Evolutionary conservation across 1,140 invertebrate genomes (phyloP), one percentile per base, ranked within the genome.

Genomic region (Orius insidiosus): DNA sequence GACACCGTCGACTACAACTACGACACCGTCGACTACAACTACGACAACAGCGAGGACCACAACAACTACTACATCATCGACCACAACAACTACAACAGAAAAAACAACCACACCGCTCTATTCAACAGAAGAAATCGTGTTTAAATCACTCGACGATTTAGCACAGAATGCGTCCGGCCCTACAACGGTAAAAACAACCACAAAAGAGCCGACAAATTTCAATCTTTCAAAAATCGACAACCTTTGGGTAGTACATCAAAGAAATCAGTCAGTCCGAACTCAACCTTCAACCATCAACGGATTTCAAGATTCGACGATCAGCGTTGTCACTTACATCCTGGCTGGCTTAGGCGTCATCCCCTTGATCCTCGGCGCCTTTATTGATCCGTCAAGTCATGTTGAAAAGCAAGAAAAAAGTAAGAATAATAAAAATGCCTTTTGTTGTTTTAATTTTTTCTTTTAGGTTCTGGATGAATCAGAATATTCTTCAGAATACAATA

Each of bases 341-440:
- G 69, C 70, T 15, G 70, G 66, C 0, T 59, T 75, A 34, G 71
- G 70, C 11, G 66, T 75, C 42, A 54, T 75, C 9, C 72, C 73
- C 0, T 57, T 75, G 10, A 61, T 67, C 19, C 63, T 70, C 19
- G 69, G 72, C 13, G 60, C 70, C 14, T 60, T 65, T n/a, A 51
- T 56, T 72, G 15, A 57, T 69, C 46, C 63, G 68, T 49, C 68
- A 68, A 50, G 54, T 71, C 24, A 52, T 74, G 16, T 63, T 64
- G 47, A 68, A 68, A 19, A 68, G 69, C 42, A 63, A 63, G 36
- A 68, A 71, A 58, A 72, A 73, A 52, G 63, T 71, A 46, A 40
- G 6, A 9, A 15, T 5, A 30, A 40, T 24, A 13, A 14, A 9
- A 24, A 37, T 11, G 16, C 15, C n/a, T 42, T 6, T 46, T 39